Conservation (phyloP, 2,888 invertebrate species). For the Pantelozetes paolii region DNA sequence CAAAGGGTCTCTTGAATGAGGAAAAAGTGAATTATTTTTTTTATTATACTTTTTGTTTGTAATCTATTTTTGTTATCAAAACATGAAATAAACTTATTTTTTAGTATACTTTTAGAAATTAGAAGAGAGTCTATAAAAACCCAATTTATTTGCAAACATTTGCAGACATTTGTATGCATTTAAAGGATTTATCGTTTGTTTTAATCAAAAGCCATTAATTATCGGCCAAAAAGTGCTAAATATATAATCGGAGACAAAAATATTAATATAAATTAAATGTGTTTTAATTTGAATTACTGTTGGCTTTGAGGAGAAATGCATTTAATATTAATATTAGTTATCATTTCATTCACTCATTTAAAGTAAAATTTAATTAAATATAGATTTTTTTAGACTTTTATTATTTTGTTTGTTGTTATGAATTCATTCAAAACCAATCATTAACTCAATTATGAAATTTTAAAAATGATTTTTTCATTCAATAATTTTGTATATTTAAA, state of each 20-base stretch:
- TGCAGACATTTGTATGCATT: neutral
- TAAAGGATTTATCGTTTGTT: neutral
- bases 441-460: no score
- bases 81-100: constrained; percentile 9
- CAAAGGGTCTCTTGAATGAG: neutral
- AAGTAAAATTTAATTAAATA: no score
- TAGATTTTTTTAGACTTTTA: no score
- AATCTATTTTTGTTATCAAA: constrained; percentile 24
- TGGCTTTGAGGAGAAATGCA: no score
- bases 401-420: no score
- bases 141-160: constrained; percentile 23
- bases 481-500: no score
- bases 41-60: neutral
- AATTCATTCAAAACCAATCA: no score
- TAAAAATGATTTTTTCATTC: no score
- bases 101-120: neutral
- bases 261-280: neutral
- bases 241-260: neutral
- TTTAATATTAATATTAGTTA: no score
- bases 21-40: neutral
- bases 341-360: no score
- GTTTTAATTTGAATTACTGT: neutral
- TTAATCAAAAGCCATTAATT: constrained; percentile 23
- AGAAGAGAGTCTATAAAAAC: constrained; percentile 10
- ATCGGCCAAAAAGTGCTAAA: constrained; percentile 25